Percentiles rank a stretch among this genome's conserved stretches.
phyloP scores from a whole-genome alignment of 1,140 invertebrate genomes.

The Hyphantria cunea region DNA sequence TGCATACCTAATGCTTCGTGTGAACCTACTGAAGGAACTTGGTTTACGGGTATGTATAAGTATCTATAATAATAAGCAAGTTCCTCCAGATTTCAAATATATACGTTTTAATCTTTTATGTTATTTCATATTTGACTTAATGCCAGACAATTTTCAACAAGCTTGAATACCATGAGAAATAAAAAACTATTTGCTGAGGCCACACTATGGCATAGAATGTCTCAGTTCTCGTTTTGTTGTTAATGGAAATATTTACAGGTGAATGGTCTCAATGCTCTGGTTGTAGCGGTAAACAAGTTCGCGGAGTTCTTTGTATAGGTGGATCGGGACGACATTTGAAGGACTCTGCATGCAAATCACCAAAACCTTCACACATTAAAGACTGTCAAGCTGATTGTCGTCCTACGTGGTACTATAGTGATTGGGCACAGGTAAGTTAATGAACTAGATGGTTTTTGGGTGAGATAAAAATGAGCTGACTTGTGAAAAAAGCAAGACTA shows the following conservation, averaged over 20 bases:
- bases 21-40: conserved; percentile 83
- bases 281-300: conserved; percentile 62
- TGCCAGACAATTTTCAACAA: too few species aligned
- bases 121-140: too few species aligned
- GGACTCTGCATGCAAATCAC: conserved; percentile 52
- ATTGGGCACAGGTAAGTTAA: conserved; percentile 63
- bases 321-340: conserved; percentile 61
- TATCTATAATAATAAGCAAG: not conserved
- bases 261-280: conserved; percentile 67
- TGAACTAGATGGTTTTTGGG: too few species aligned
- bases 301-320: conserved; percentile 68
- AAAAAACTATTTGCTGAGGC: too few species aligned
- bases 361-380: conserved; percentile 50
- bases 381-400: conserved; percentile 50
- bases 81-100: not conserved
- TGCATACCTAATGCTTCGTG: conserved; percentile 81
- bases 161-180: too few species aligned
- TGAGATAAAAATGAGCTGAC: too few species aligned
- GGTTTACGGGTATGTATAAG: conserved; percentile 79
- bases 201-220: too few species aligned
- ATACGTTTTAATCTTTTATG: too few species aligned
- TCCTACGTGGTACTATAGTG: conserved; percentile 61
- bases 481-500: too few species aligned
- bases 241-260: conserved; percentile 39
- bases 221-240: too few species aligned